A percentile compares a stretch with the other conserved stretches of the same genome.
phyloP scores from a whole-genome alignment of 2,113 vertebrate genomes.

The Microcebus griseorufus region DNA sequence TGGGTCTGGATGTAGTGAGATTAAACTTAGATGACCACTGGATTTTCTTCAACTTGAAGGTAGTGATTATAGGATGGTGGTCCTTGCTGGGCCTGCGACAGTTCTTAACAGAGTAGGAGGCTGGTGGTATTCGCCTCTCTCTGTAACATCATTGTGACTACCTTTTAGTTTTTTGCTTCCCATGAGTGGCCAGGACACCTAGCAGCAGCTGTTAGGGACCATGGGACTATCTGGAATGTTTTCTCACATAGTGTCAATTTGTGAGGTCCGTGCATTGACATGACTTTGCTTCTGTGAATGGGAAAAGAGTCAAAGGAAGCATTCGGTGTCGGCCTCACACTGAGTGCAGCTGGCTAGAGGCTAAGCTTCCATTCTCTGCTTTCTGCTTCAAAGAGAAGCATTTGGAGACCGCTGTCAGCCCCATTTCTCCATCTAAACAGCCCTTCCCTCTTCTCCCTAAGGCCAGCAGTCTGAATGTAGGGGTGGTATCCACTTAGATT shows the following conservation, averaged over 20 bases:
- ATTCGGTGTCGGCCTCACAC: neutral
- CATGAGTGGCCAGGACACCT: neutral
- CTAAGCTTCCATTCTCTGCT: neutral
- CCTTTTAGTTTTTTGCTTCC: neutral
- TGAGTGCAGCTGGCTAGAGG: rapidly evolving
- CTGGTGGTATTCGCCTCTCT: neutral
- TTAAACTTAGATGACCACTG: neutral
- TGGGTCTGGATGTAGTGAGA: neutral
- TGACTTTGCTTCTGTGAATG: neutral
- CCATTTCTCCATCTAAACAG: neutral
- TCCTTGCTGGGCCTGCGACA: neutral
- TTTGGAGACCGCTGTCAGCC: too few relatives aligned
- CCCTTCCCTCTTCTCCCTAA: neutral
- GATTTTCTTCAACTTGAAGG: neutral
- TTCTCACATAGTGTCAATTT: neutral
- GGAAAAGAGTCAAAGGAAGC: neutral
- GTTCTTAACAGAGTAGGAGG: neutral
- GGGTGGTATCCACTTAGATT: neutral
- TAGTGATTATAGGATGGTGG: neutral
- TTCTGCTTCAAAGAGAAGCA: neutral
- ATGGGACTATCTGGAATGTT: neutral
- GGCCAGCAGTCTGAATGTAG: neutral
- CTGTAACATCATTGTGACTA: neutral
- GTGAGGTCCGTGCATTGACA: neutral
- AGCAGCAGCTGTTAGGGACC: neutral